phyloP scores from a whole-genome alignment of 1,140 invertebrate species.

The Macrobrachium rosenbergii region DNA sequence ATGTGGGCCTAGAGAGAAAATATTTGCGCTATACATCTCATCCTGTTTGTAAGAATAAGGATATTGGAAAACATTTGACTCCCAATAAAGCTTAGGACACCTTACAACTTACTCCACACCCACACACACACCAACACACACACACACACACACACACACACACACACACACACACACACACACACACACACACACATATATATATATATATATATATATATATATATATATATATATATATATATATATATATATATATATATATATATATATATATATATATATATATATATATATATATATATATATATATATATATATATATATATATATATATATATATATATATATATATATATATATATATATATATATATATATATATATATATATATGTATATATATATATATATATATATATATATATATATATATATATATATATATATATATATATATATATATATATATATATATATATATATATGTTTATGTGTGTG shows the following conservation, averaged over 20 bases:
- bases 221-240: slow-evolving; percentile 35
- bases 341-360: background rate
- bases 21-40: too few relatives aligned
- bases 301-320: slow-evolving; percentile 46
- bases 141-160: background rate
- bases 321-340: slow-evolving; percentile 46
- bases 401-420: background rate
- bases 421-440: background rate
- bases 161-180: slow-evolving; percentile 25
- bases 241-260: slow-evolving; percentile 43
- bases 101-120: background rate
- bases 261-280: slow-evolving; percentile 41
- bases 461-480: too few relatives aligned
- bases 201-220: slow-evolving; percentile 42
- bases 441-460: too few relatives aligned
- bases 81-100: too few relatives aligned
- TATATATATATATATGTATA: background rate
- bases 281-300: slow-evolving; percentile 45
- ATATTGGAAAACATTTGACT: too few relatives aligned
- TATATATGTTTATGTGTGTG: too few relatives aligned
- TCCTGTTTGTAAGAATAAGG: too few relatives aligned
- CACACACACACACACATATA: slow-evolving; percentile 52
- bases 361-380: background rate
- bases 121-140: background rate
- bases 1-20: too few relatives aligned